Conservation (phyloP, 2,797 vertebrate genomes). For the Pelodytes ibericus region DNA sequence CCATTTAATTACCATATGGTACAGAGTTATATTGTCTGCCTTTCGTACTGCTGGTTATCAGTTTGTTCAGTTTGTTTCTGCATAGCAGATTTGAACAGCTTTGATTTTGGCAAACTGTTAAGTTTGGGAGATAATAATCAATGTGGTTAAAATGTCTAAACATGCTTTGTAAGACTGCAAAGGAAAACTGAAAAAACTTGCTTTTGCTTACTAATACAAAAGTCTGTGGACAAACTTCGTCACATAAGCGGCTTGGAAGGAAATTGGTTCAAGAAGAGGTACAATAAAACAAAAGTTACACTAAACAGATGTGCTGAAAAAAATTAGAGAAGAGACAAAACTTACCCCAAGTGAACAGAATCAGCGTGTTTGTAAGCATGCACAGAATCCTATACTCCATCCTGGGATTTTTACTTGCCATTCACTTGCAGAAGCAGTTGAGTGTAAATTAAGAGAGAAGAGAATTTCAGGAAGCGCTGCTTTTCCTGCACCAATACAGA, state of each 20-base stretch:
- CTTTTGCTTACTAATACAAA: not conserved
- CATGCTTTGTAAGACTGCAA: not conserved
- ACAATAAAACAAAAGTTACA: slow-evolving; percentile 35
- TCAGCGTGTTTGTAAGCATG: slow-evolving; percentile 33
- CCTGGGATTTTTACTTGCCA: slow-evolving; percentile 27
- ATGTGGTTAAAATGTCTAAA: not conserved
- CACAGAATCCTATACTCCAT: slow-evolving; percentile 42
- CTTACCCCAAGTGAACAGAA: slow-evolving; percentile 53
- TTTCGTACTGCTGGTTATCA: no score
- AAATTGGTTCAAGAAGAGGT: slow-evolving; percentile 29
- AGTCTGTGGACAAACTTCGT: not conserved
- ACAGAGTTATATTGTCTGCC: not conserved
- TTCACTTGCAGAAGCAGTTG: slow-evolving; percentile 37
- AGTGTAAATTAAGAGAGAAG: slow-evolving; percentile 43
- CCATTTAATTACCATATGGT: not conserved
- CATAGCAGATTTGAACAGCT: no score
- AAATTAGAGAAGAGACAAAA: slow-evolving; percentile 7
- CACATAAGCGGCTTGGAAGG: slow-evolving; percentile 18
- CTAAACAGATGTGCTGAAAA: slow-evolving; percentile 48
- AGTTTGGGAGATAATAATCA: not conserved
- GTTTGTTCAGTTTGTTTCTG: no score
- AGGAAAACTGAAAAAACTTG: not conserved
- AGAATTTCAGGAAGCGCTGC: slow-evolving; percentile 53
- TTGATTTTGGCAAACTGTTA: not conserved
- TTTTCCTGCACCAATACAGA: slow-evolving; percentile 59